Base-by-base conservation (phyloP, 2,888 invertebrate genomes). In the Chrysolina oricalcia region DNA sequence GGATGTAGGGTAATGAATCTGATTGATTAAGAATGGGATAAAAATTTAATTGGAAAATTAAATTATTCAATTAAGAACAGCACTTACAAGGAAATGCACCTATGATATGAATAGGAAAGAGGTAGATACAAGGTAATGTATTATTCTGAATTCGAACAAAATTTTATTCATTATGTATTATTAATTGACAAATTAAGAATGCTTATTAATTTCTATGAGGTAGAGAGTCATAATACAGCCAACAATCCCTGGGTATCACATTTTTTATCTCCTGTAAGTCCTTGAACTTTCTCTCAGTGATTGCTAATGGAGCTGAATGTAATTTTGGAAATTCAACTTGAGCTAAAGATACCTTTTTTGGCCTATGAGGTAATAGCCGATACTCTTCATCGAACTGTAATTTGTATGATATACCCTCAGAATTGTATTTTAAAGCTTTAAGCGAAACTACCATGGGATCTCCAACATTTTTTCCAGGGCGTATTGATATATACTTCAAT, bases 261-360 rank as follows among this genome's bases (percentile, higher is more conserved):
- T 67, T 65, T 13, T 67, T 67, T 72, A 72, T 72, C 23, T 56
- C 46, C 15, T 65, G 43, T n/a, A 65, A 64, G n/a, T 74, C 69
- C 17, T 65, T 70, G 70, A 48, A 74, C 43, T 70, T 74, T 69
- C 64, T 74, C 23, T 70, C 46, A 9, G 35, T 68, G 21, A 70
- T 74, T 63, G 46, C 59, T 64, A 64, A 23, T 15, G 46, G 48
- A 46, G 63, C 63, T 21, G 21, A 64, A 41, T 74, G 35, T 21
- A 70, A 53, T 40, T 35, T 41, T 27, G 70, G 69, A 53, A 73
- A 69, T 17, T 53, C 41, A 17, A 67, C 46, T 40, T 23, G 35
- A 41, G 72, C 56, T 15, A 72, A 46, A 72, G n/a, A 19, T 23
- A 72, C 66, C n/a, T 53, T 5, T 46, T 56, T 67, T 56, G 67